Conservation (phyloP, 2,797 vertebrate genomes). For the Lutjanus campechanus region DNA sequence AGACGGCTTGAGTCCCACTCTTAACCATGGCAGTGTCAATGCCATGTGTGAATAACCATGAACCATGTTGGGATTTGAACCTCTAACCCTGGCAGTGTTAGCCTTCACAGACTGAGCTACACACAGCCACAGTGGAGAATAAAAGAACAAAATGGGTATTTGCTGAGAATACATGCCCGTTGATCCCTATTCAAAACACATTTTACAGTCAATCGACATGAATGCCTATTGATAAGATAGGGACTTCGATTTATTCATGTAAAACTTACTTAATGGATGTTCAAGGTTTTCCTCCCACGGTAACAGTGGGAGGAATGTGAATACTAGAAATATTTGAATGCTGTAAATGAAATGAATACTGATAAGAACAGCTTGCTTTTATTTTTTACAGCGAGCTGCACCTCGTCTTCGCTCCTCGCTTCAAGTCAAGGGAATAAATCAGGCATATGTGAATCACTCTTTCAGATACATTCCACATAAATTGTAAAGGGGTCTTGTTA, state of each 20-base stretch:
- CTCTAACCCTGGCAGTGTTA: constrained; percentile 30
- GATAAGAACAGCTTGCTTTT: not conserved
- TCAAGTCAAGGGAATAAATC: not conserved
- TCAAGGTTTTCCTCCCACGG: constrained; percentile 20
- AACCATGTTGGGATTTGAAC: constrained; percentile 47
- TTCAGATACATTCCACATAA: not conserved
- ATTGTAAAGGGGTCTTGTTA: not conserved
- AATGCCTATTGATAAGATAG: not conserved
- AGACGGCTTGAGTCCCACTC: constrained; percentile 26
- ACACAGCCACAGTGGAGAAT: constrained; percentile 17
- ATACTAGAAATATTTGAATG: not conserved
- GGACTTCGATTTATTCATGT: not conserved
- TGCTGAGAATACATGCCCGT: not conserved
- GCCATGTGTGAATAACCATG: constrained; percentile 41
- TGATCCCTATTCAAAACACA: not conserved
- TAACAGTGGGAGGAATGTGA: not conserved
- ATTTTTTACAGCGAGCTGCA: not conserved
- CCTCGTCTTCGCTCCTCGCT: not conserved
- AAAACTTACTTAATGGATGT: not conserved
- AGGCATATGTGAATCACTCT: not conserved
- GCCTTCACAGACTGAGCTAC: not conserved
- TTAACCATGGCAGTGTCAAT: constrained; percentile 33
- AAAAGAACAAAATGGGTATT: not conserved
- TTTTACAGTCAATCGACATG: not conserved
- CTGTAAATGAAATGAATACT: not conserved